A percentile compares a stretch with the other conserved stretches of the same genome.
Conservation (phyloP, 2,113 vertebrate species). For the Dinomys branickii region DNA sequence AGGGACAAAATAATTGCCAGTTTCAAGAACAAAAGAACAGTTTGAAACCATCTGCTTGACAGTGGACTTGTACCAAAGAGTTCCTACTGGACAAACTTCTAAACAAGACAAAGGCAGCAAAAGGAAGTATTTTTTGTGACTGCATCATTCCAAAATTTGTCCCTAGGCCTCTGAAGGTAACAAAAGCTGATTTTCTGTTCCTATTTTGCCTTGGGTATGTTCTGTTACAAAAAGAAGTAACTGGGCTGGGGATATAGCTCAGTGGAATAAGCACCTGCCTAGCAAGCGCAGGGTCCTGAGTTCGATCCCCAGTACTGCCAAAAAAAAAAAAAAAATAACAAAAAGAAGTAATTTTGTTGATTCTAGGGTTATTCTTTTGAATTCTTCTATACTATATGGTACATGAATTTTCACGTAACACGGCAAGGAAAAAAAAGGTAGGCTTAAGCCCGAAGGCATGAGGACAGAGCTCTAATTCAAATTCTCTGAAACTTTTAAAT, state of each 20-base stretch:
- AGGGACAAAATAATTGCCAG: conserved; percentile 65
- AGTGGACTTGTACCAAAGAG: conserved; percentile 43
- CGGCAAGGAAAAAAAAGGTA: not conserved
- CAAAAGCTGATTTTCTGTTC: conserved; percentile 45
- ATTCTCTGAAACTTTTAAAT: not conserved
- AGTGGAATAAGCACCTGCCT: too few species aligned
- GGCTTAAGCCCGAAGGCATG: not conserved
- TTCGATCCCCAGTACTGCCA: too few species aligned
- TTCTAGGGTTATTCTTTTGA: conserved; percentile 44
- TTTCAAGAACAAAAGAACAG: conserved; percentile 69
- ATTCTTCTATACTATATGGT: not conserved
- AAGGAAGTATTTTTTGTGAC: conserved; percentile 28
- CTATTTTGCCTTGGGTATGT: not conserved
- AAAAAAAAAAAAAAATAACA: too few species aligned
- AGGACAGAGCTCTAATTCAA: not conserved
- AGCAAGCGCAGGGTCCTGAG: too few species aligned
- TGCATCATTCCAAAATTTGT: conserved; percentile 36
- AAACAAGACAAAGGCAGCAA: conserved; percentile 27
- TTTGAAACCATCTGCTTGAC: conserved; percentile 57
- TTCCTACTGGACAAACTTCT: conserved; percentile 57
- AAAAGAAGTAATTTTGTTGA: conserved; percentile 37
- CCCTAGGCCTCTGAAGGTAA: conserved; percentile 29
- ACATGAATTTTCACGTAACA: not conserved
- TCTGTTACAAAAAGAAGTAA: conserved; percentile 51
- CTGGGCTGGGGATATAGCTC: too few species aligned